A percentile compares a stretch with the other conserved stretches of the same genome.
Conservation (phyloP, 2,797 vertebrate genomes). For the Platyrinchus mystaceus region DNA sequence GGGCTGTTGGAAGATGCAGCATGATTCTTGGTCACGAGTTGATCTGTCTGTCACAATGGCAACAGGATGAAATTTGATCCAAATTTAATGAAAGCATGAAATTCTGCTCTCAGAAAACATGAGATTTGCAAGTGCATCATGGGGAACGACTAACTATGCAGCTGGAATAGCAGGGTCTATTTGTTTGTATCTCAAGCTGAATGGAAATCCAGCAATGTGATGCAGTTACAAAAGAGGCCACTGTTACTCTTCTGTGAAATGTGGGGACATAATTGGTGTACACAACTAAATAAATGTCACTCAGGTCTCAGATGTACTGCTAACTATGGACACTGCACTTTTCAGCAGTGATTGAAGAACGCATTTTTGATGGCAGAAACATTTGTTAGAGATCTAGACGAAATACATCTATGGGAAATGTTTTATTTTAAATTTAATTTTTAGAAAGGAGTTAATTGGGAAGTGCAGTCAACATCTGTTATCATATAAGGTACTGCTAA, state of each 20-base stretch:
- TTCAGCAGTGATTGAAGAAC: neutral
- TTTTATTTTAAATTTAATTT: neutral
- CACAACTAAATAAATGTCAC: neutral
- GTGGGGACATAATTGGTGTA: neutral
- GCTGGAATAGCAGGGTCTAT: neutral
- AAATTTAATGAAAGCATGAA: neutral
- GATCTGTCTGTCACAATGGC: neutral
- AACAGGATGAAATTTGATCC: neutral
- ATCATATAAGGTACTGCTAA: neutral
- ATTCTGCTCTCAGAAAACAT: neutral
- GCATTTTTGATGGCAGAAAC: neutral
- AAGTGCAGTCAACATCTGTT: neutral
- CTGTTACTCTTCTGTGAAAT: neutral
- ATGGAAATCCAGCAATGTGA: neutral
- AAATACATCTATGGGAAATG: neutral
- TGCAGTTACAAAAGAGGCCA: neutral
- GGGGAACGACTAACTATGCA: neutral
- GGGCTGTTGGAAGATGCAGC: neutral
- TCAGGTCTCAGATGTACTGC: neutral
- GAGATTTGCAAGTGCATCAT: neutral
- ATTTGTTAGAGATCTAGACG: neutral
- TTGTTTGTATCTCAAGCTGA: neutral
- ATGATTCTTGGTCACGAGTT: neutral
- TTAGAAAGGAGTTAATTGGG: neutral
- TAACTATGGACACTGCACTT: neutral